Evolutionary conservation across 2,888 invertebrate species (phyloP), one percentile per base, ranked within the genome.

Genomic region (Opisthograptis luteolata): DNA sequence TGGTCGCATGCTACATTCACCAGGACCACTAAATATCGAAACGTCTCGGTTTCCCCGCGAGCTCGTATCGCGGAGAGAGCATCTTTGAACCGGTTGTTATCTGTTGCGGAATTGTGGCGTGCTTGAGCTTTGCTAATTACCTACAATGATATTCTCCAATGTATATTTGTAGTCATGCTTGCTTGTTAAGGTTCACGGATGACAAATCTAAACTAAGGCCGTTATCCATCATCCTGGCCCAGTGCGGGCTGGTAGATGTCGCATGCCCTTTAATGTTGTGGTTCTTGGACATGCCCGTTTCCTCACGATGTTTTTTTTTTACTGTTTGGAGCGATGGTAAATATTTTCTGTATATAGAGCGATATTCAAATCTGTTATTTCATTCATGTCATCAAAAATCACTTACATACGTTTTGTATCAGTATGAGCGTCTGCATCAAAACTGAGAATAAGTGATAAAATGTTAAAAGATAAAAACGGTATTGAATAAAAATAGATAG

Each of bases 121-220:
- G 40, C 19, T 20, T 22, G 10, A 25, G 22, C 24, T 41, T 30
- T 22, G 35, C 47, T 41, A 41, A 47, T 35, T 41, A 47, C 28
- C 19, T 10, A 14, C 13, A 9, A 12, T 17, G 17, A 14, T 31
- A 17, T 20, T 34, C 20, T 36, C 8, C 15, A 36, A n/a, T 35
- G n/a, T 3, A 22, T 35, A 5, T 13, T 17, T 10, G 28, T 25
- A 25, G 10, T 9, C 14, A 17, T 9, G 15, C n/a, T 15, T n/a
- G 31, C 3, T 30, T 15, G 13, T 28, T 12, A 8, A 6, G 6
- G 28, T 6, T 28, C 1, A 7, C 12, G 2, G 13, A 28, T 7
- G 12, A n/a, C 3, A 22, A 22, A 22, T 22, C n/a, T n/a, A 1
- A 22, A 20, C 20, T 4, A 1, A 1, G 6, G 20, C 1, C 20